Evolutionary conservation across 2,113 vertebrate genomes (phyloP).

Genomic region (Xenus cinereus): DNA sequence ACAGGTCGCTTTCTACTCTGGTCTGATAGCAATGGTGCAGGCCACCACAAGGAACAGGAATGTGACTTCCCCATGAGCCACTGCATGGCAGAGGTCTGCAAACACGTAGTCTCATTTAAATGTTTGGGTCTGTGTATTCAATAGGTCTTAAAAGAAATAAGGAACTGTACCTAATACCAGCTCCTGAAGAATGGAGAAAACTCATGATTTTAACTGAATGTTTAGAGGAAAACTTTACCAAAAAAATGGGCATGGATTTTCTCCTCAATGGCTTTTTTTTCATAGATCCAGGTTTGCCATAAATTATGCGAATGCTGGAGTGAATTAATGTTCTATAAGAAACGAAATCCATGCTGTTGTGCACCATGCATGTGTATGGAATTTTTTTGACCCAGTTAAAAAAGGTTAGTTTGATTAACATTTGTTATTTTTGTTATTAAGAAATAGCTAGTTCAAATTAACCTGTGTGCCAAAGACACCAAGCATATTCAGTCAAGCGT

Average conservation of each 20-base stretch:
- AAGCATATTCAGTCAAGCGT: conserved; percentile 53
- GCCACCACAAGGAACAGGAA: not conserved
- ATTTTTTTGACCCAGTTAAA: conserved; percentile 20
- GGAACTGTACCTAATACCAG: not conserved
- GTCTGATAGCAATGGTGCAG: not conserved
- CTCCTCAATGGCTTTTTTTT: not conserved
- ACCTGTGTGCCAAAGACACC: conserved; percentile 50
- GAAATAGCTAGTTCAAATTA: conserved; percentile 59
- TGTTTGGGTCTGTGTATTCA: not conserved
- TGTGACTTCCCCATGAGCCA: accelerated
- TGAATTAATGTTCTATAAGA: not conserved
- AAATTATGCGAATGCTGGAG: not conserved
- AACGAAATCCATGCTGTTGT: not conserved
- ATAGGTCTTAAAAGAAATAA: not conserved
- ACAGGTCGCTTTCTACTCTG: not conserved
- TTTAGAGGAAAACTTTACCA: not conserved
- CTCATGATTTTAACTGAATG: not conserved
- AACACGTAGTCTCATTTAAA: not conserved
- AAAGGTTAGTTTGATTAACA: conserved; percentile 65
- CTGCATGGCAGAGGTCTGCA: not conserved
- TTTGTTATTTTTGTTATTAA: conserved; percentile 61
- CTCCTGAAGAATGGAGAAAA: not conserved
- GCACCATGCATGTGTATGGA: not conserved
- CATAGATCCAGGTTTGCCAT: not conserved
- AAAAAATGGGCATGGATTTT: not conserved